Evolutionary conservation across 2,888 invertebrate genomes (phyloP).

Genomic region (Syrista parreyssii): DNA sequence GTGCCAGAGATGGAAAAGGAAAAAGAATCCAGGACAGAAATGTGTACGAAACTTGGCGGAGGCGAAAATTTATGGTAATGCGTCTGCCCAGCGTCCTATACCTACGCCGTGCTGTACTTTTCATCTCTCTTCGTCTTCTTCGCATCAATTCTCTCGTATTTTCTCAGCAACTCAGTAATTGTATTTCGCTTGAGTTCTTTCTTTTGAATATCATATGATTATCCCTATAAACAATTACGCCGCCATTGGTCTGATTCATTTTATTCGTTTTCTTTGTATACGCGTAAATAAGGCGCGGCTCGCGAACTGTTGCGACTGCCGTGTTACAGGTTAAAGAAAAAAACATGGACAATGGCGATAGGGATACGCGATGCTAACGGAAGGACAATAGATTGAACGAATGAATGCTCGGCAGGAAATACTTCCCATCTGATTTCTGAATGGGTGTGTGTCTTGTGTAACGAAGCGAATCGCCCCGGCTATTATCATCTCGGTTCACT

Average conservation of each 20-base stretch:
- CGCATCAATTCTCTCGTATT: not conserved
- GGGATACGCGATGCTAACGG: conserved; percentile 7
- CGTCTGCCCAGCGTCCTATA: conserved; percentile 16
- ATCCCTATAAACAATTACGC: not conserved
- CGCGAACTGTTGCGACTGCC: not conserved
- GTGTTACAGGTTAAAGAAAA: not conserved
- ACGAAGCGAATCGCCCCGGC: conserved; percentile 39
- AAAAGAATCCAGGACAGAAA: conserved; percentile 17
- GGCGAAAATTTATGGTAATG: conserved; percentile 21
- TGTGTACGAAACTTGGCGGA: conserved; percentile 12
- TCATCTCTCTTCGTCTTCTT: not conserved
- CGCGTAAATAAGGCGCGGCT: not conserved
- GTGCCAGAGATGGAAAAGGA: conserved; percentile 19
- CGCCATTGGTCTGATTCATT: not conserved
- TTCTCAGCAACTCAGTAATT: not conserved
- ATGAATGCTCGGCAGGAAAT: conserved; percentile 52
- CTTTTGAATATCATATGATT: not conserved
- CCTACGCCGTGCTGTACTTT: not conserved
- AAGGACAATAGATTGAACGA: conserved; percentile 35
- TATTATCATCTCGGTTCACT: not conserved
- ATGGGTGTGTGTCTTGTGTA: conserved; percentile 43
- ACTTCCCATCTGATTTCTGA: conserved; percentile 54
- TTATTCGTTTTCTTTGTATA: not conserved
- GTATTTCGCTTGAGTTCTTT: not conserved
- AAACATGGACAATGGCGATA: not conserved